Evolutionary conservation across 2,888 invertebrate genomes (phyloP), one percentile per base, ranked within the genome.

Genomic region (Chironomus tentans): DNA sequence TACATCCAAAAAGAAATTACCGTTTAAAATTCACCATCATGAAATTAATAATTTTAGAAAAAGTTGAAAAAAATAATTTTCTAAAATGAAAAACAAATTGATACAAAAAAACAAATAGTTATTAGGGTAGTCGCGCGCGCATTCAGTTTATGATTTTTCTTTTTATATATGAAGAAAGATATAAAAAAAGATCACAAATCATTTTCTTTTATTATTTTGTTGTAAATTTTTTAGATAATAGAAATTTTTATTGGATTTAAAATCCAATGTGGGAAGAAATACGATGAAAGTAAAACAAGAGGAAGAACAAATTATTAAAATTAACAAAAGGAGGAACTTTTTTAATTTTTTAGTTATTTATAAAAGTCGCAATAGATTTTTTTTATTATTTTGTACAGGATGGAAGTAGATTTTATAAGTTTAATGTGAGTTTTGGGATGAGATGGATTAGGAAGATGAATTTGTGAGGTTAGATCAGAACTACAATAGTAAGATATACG

Each of bases 41-140:
- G 38, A 68, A 38, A 28, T n/a, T 61, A 24, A 10, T 62, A 38
- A 62, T 38, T 72, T n/a, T 22, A 72, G 38, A 38, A 38, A 38
- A 38, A 38, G 28, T 6, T 28, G 28, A 28, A 38, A 28, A 56
- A 46, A 38, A 72, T 15, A 61, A 62, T 18, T 38, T 56, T 56
- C 56, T 65, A 15, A 18, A 71, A 22, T 15, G 56, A 62, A 72
- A 28, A 28, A 38, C 38, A 38, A 38, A 38, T 38, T 38, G 38
- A 38, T 38, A 72, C 21, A 50, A 50, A 72, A n/a, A n/a, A 72
- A 61, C 61, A 62, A 72, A 46, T 72, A 62, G 62, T 61, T 72
- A 46, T 21, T 72, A 72, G 72, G 72, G 72, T 72, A 72, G 72
- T 72, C 72, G 72, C 72, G 72, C 72, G 68, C 65, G 56, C 48